Percentiles rank a stretch among this genome's conserved stretches.
phyloP scores from a whole-genome alignment of 2,113 vertebrate genomes.

The Rhegmatorhina hoffmannsi region DNA sequence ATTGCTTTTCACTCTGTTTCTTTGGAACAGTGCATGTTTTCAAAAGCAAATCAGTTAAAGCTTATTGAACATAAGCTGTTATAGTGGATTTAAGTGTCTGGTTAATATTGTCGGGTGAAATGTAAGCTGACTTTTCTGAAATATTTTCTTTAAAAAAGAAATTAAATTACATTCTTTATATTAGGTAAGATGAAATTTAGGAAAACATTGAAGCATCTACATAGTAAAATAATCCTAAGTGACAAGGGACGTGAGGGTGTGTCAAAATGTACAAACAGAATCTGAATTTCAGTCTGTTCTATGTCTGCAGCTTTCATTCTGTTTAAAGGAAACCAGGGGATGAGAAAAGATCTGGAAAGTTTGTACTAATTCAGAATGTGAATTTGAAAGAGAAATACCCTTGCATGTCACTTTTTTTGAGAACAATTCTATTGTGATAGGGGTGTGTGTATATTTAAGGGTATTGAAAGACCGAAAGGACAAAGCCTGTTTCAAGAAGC shows the following conservation, averaged over 20 bases:
- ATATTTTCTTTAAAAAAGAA: not conserved
- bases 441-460: not conserved
- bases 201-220: not conserved
- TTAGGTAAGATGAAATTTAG: not conserved
- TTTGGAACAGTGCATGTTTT: not conserved
- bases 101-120: not conserved
- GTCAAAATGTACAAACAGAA: not conserved
- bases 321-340: not conserved
- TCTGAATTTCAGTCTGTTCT: not conserved
- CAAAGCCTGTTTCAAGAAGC: not conserved
- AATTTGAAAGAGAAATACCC: not conserved
- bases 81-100: not conserved
- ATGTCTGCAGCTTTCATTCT: not conserved
- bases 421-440: not conserved
- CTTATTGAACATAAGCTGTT: not conserved
- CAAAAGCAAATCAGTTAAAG: not conserved
- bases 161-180: not conserved
- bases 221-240: not conserved
- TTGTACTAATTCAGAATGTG: not conserved
- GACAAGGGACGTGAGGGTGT: not conserved
- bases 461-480: not conserved
- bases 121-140: not conserved
- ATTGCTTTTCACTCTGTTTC: not conserved
- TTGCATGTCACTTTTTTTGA: not conserved
- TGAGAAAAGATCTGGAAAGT: not conserved